Evolutionary conservation across 2,888 invertebrate genomes (phyloP).

Genomic region (Siphlonurus alternatus): DNA sequence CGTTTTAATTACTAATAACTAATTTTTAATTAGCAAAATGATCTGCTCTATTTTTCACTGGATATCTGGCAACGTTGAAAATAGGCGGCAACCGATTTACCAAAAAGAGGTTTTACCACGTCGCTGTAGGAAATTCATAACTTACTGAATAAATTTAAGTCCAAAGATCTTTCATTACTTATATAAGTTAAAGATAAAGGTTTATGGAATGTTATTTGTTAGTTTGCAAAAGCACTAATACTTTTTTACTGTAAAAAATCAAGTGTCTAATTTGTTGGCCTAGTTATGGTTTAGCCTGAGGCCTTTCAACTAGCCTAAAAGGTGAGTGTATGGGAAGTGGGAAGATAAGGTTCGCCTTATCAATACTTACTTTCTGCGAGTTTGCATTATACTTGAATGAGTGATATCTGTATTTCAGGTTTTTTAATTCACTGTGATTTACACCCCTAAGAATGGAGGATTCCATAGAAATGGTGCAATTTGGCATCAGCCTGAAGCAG

Average conservation of each 20-base stretch:
- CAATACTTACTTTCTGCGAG: background rate
- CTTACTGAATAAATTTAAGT: background rate
- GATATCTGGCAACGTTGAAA: background rate
- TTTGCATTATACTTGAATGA: background rate
- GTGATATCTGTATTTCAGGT: background rate
- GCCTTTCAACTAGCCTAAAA: background rate
- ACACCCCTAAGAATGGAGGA: background rate
- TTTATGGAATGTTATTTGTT: background rate
- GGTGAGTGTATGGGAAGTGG: background rate
- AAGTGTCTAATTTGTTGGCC: background rate
- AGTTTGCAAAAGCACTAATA: background rate
- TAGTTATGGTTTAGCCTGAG: background rate
- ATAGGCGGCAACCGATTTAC: background rate
- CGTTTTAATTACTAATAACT: no score
- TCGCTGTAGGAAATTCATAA: background rate
- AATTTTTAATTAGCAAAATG: no score
- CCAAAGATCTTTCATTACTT: background rate
- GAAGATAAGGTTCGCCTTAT: background rate
- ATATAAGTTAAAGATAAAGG: background rate
- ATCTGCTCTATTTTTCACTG: no score
- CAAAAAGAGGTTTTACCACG: background rate
- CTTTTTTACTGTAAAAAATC: background rate
- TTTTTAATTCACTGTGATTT: background rate
- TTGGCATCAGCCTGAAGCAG: conserved; percentile 35
- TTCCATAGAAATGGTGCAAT: conserved; percentile 18